These are phyloP conservation scores for Xenopus petersii DNA, from an alignment of 2,797 vertebrate genomes.

Conservation along the genomic window DNA sequence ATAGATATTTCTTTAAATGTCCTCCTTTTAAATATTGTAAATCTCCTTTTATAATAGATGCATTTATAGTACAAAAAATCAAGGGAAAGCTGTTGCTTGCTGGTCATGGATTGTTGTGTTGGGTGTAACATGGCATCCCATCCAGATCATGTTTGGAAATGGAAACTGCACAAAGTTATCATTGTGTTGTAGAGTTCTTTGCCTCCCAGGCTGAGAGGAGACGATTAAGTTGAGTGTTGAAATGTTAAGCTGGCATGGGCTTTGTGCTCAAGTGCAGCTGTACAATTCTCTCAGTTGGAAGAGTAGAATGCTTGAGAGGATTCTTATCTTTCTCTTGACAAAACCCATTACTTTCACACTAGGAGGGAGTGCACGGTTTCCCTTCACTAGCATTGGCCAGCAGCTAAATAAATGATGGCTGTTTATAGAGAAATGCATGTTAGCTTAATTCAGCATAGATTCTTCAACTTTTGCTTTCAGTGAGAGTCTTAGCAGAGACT, in stretches of 20 bases:
- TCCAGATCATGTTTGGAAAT: constrained; percentile 50
- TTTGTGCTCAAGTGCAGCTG: constrained; percentile 52
- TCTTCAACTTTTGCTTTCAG: constrained; percentile 1
- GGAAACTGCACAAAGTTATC: constrained; percentile 66
- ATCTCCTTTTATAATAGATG: too few relatives aligned
- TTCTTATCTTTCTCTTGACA: constrained; percentile 61
- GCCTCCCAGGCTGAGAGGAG: constrained; percentile 61
- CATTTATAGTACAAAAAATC: too few relatives aligned
- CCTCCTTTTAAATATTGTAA: too few relatives aligned
- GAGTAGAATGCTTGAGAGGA: constrained; percentile 54
- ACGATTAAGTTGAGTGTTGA: constrained; percentile 61
- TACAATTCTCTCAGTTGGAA: constrained; percentile 54
- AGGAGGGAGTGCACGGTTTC: constrained; percentile 56
- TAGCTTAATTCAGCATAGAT: background rate
- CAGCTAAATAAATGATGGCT: constrained; percentile 49
- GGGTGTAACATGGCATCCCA: background rate
- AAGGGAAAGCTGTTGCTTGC: background rate
- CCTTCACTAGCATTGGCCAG: constrained; percentile 54
- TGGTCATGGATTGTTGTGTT: background rate
- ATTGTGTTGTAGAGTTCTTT: constrained; percentile 52
- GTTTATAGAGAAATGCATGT: constrained; percentile 14
- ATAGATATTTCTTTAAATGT: too few relatives aligned
- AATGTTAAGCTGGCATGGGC: constrained; percentile 57
- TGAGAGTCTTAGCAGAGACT: constrained; percentile 3
- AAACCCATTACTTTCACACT: constrained; percentile 59